These are phyloP conservation scores for Brachypteracias leptosomus DNA, from an alignment of 2,113 vertebrate genomes.

Conservation along the genomic window DNA sequence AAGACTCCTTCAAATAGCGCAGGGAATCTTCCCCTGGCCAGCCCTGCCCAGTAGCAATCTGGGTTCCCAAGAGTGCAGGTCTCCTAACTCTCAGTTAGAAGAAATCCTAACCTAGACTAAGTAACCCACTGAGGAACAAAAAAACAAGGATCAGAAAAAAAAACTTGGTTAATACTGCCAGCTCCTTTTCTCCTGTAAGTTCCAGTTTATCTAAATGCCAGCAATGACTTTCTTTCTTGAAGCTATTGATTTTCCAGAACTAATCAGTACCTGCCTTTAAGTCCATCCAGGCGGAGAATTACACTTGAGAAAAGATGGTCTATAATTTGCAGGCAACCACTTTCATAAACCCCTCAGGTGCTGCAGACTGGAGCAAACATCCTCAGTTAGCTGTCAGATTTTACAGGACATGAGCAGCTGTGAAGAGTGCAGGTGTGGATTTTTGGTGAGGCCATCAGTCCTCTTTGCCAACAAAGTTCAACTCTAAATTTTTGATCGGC, in stretches of 20 bases:
- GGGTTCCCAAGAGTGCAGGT: neutral
- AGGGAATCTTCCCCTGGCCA: neutral
- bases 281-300: neutral
- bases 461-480: neutral
- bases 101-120: neutral
- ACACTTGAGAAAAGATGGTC: neutral
- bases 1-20: neutral
- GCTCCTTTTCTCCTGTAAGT: neutral
- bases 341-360: neutral
- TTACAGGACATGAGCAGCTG: neutral
- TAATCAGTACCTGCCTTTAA: neutral
- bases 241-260: neutral
- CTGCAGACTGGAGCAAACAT: neutral
- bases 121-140: neutral
- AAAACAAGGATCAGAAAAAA: neutral
- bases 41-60: neutral
- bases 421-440: neutral
- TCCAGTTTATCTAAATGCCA: neutral
- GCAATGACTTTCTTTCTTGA: neutral
- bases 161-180: neutral
- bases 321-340: neutral
- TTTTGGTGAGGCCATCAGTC: neutral
- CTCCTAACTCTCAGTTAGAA: neutral
- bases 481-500: neutral
- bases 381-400: neutral